Evolutionary conservation across 2,113 vertebrate genomes (phyloP).

Genomic region (Syngnathus typhle): DNA sequence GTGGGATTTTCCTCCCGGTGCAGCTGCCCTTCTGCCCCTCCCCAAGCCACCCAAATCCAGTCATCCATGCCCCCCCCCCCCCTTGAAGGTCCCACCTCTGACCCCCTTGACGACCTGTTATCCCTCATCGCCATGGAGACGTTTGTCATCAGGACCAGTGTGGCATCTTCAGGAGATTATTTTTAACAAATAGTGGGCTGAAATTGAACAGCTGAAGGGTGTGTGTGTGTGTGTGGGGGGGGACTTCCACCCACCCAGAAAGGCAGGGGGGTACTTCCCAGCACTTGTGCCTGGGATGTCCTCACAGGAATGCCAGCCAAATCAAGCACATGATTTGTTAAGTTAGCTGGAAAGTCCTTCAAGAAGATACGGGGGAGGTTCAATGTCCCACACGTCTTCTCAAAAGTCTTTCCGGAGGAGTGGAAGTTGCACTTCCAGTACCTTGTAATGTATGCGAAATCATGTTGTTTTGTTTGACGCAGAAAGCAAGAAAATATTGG

Average conservation of each 20-base stretch:
- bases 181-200: constrained; percentile 47
- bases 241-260: constrained; percentile 33
- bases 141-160: constrained; percentile 40
- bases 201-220: constrained; percentile 14
- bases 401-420: not conserved
- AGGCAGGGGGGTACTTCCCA: constrained; percentile 56
- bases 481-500: not conserved
- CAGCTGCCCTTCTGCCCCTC: constrained; percentile 33
- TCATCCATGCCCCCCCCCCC: constrained; percentile 25
- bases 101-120: constrained; percentile 49
- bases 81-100: constrained; percentile 40
- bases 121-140: constrained; percentile 53
- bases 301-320: constrained; percentile 51
- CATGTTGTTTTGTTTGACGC: not conserved
- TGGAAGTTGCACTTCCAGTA: not conserved
- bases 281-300: constrained; percentile 50
- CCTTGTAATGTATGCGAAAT: not conserved
- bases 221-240: constrained; percentile 1
- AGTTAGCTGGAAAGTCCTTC: constrained; percentile 54
- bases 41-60: not conserved
- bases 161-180: constrained; percentile 36
- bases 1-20: constrained; percentile 44
- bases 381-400: not conserved
- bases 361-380: not conserved
- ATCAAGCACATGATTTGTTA: constrained; percentile 42